Conservation (phyloP, 2,113 vertebrate species). For the Phaethon lepturus region DNA sequence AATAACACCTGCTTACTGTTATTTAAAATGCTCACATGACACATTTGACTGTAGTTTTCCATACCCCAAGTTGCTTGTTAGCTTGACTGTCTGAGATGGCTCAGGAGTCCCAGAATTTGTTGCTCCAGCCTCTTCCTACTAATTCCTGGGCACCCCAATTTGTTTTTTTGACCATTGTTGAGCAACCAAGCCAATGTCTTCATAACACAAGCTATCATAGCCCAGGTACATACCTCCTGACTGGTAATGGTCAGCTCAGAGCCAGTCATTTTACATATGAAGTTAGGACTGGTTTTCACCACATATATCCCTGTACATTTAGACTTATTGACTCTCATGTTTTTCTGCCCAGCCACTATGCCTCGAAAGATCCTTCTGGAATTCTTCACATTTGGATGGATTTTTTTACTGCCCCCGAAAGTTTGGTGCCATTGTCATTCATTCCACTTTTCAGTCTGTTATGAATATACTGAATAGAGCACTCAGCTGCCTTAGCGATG, state of each 20-base stretch:
- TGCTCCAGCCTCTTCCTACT: neutral
- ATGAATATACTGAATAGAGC: neutral
- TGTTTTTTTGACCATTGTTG: neutral
- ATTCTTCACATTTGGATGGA: neutral
- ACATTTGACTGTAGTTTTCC: neutral
- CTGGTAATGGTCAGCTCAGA: neutral
- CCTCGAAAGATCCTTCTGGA: neutral
- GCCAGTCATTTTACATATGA: neutral
- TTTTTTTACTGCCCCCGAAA: neutral
- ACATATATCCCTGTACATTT: fast-evolving
- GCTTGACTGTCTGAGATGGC: neutral
- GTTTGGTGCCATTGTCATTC: neutral
- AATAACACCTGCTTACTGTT: neutral
- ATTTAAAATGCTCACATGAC: neutral
- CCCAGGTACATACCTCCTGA: neutral
- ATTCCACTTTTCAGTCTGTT: neutral
- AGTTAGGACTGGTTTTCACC: neutral
- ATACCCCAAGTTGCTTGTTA: fast-evolving
- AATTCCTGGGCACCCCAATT: neutral
- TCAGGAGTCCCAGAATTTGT: neutral
- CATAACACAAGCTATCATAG: neutral
- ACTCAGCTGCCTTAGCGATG: neutral
- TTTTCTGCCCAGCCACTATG: neutral
- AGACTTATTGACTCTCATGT: fast-evolving
- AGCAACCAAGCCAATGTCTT: neutral